A percentile compares a stretch with the other conserved stretches of the same genome.
Conservation (phyloP, 2,888 invertebrate genomes). For the Mesorhabditis spiculigera region DNA sequence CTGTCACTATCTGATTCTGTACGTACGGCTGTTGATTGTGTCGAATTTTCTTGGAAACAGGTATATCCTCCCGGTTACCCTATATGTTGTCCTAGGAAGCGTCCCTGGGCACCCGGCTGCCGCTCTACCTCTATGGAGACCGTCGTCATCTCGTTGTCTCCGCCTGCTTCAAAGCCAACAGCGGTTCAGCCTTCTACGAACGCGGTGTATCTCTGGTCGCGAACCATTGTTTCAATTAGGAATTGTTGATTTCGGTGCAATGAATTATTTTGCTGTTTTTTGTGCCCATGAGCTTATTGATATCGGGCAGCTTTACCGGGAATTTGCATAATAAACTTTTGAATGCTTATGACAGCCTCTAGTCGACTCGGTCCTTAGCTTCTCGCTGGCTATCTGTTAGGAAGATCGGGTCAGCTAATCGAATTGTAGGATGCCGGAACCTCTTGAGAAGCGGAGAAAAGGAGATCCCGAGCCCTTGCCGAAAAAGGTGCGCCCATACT, state of each 20-base stretch:
- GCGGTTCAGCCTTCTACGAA: slow-evolving; percentile 78
- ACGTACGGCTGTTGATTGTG: slow-evolving; percentile 21
- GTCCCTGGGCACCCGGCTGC: slow-evolving; percentile 71
- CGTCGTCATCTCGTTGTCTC: slow-evolving; percentile 89
- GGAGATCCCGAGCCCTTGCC: neutral
- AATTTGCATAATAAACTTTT: no score
- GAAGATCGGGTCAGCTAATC: no score
- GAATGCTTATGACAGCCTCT: no score
- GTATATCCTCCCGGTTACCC: slow-evolving; percentile 7
- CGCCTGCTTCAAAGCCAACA: slow-evolving; percentile 80
- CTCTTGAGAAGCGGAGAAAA: no score
- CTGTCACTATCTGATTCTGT: slow-evolving; percentile 80
- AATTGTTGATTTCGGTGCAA: no score
- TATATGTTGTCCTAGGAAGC: slow-evolving; percentile 65
- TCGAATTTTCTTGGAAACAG: slow-evolving; percentile 33
- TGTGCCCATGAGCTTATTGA: no score
- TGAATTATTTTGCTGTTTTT: no score
- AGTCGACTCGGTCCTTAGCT: no score
- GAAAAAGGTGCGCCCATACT: neutral
- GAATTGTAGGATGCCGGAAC: no score
- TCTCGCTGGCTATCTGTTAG: no score
- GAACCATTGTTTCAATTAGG: slow-evolving; percentile 62
- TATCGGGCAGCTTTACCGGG: no score
- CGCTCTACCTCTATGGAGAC: slow-evolving; percentile 94
- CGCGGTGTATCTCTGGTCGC: slow-evolving; percentile 93